A percentile compares a stretch with the other conserved stretches of the same genome.
phyloP scores from a whole-genome alignment of 1,140 invertebrate genomes.

The Hyles euphorbiae region DNA sequence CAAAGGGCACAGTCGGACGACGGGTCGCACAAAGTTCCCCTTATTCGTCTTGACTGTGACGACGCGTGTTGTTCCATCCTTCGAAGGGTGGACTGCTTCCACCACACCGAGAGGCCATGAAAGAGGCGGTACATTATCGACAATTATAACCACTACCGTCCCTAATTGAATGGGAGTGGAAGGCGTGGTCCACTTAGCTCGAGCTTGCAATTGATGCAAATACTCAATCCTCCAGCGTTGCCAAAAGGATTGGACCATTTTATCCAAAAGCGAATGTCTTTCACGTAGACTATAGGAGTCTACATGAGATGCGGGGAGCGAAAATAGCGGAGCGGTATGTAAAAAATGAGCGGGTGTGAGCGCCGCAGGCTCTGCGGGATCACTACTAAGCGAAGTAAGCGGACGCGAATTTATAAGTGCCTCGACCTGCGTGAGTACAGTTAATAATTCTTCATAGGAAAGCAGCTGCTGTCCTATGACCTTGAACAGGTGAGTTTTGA shows the following conservation, averaged over 20 bases:
- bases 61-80: constrained; percentile 18
- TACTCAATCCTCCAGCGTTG: constrained; percentile 23
- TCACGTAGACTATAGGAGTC: constrained; percentile 18
- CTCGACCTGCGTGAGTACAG: constrained; percentile 34
- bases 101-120: constrained; percentile 34
- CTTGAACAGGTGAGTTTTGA: no score
- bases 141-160: constrained; percentile 31
- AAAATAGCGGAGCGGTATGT: constrained; percentile 28
- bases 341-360: constrained; percentile 52
- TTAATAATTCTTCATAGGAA: constrained; percentile 33
- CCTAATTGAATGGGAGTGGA: constrained; percentile 13
- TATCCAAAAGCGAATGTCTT: constrained; percentile 33
- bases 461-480: constrained; percentile 32
- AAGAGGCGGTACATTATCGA: constrained; percentile 27
- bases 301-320: constrained; percentile 25
- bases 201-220: constrained; percentile 18
- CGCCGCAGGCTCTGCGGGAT: constrained; percentile 33
- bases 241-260: constrained; percentile 20
- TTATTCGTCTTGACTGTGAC: constrained; percentile 13
- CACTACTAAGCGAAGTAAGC: constrained; percentile 22
- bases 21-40: constrained; percentile 16
- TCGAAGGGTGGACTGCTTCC: constrained; percentile 33
- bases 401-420: constrained; percentile 47
- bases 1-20: constrained; percentile 19
- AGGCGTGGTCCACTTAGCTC: constrained; percentile 17